Evolutionary conservation across 1,140 invertebrate genomes (phyloP).

Genomic region (Radopholus similis): DNA sequence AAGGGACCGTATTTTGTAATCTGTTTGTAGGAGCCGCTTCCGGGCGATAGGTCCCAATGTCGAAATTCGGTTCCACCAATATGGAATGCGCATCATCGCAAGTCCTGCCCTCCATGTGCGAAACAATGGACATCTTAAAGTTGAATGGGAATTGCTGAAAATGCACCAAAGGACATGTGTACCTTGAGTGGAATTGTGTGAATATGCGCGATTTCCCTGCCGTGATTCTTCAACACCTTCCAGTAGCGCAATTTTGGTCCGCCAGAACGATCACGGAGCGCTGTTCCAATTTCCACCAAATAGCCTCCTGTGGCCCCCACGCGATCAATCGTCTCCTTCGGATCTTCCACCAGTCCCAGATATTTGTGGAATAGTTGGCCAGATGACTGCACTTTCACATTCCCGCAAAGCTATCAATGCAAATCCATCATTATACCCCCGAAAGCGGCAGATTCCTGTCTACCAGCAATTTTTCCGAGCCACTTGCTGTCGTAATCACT

Average conservation of each 20-base stretch:
- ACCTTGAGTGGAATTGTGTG: neutral
- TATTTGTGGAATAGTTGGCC: no score
- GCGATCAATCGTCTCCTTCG: neutral
- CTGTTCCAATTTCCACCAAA: neutral
- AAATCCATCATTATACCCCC: neutral
- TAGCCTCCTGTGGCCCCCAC: neutral
- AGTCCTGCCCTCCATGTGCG: neutral
- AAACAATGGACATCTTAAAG: neutral
- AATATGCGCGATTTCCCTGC: neutral
- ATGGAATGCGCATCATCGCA: neutral
- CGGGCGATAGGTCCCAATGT: no score
- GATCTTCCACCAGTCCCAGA: no score
- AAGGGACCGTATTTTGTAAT: no score
- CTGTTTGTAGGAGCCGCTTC: no score
- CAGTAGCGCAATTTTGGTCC: neutral
- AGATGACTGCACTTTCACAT: neutral
- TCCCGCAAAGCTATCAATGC: neutral
- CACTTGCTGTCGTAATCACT: neutral
- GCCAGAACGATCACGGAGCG: neutral
- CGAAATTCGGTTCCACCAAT: neutral
- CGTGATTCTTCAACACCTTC: neutral
- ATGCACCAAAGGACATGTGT: neutral
- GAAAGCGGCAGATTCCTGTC: neutral
- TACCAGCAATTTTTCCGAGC: neutral
- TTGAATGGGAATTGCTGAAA: neutral